These are phyloP conservation scores for Diachasmimorpha longicaudata DNA, from an alignment of 1,140 invertebrate species.

Conservation along the genomic window DNA sequence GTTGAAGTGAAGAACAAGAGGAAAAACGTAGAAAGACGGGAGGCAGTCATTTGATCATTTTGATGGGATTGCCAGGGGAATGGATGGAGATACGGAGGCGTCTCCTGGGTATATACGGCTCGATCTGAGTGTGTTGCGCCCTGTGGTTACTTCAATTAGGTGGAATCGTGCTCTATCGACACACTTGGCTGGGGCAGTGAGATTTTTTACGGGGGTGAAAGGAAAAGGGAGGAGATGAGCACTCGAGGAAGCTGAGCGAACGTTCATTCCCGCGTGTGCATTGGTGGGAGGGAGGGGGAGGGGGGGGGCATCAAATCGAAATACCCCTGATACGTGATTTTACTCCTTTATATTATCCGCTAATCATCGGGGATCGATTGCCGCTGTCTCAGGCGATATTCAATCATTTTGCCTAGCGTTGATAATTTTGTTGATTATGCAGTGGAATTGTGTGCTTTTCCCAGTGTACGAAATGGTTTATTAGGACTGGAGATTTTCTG, in stretches of 20 bases:
- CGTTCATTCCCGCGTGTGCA: background rate
- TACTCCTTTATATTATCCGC: slow-evolving; percentile 3
- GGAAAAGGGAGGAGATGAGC: background rate
- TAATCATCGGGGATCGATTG: background rate
- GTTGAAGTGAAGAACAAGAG: slow-evolving; percentile 40
- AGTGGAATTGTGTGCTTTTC: background rate
- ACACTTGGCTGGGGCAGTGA: background rate
- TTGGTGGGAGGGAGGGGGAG: background rate
- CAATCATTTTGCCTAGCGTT: background rate
- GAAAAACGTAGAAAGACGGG: slow-evolving; percentile 36
- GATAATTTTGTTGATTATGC: slow-evolving; percentile 2
- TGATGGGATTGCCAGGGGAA: slow-evolving; percentile 44
- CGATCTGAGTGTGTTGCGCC: slow-evolving; percentile 43
- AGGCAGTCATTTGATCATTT: slow-evolving; percentile 56
- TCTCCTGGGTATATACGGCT: slow-evolving; percentile 28
- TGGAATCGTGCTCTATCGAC: slow-evolving; percentile 49
- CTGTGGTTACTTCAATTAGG: slow-evolving; percentile 63
- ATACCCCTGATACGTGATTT: background rate
- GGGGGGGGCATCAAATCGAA: background rate
- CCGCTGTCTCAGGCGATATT: background rate
- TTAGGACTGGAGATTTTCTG: no score
- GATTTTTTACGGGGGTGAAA: background rate
- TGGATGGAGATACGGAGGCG: background rate
- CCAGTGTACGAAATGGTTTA: background rate
- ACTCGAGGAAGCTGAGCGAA: background rate